Base-by-base conservation (phyloP, 1,140 invertebrate genomes). In the Ladona fulva region DNA sequence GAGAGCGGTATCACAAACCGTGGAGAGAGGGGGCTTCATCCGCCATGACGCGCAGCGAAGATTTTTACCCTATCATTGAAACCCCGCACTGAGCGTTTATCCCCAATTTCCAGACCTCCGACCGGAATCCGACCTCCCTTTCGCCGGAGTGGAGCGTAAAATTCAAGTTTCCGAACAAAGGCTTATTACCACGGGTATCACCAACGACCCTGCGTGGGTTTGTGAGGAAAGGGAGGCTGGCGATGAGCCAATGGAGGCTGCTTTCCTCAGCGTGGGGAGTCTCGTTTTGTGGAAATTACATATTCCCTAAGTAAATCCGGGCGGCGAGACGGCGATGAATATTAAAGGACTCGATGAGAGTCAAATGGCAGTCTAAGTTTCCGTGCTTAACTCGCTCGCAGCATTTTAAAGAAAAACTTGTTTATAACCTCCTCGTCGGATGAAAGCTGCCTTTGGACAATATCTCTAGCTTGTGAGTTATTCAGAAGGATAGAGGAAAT, bases 221-320 rank as follows among this genome's bases (percentile, higher is more conserved):
- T 66, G 52, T 5, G 14, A 19, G 44, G 44, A 66, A 66, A 19
- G 16, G 16, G n/a, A 1, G 1, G 3, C 12, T 66, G 52, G 52
- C 52, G n/a, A 3, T 5, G n/a, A 12, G 14, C 52, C 52, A 66
- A 66, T 66, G 44, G 10, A 10, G 44, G 44, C 44, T 52, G 10
- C 44, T 52, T 10, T 19, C 19, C 44, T 52, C 14, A 12, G 52
- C 52, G n/a, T 22, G n/a, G 52, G n/a, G 52, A 16, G 52, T 16
- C 52, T 66, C 3, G 16, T 66, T 22, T 66, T 22, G 52, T 19
- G 52, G 52, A 66, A 22, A 66, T 66, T 66, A 66, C 52, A 19
- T 22, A 66, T 66, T 66, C 52, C n/a, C 52, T 66, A 66, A 66
- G 52, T 66, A 66, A 66, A 66, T 66, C n/a, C 52, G n/a, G n/a